A percentile compares a stretch with the other conserved stretches of the same genome.
Evolutionary conservation across 2,797 vertebrate species (phyloP).

Genomic region (Platyrinchus mystaceus): DNA sequence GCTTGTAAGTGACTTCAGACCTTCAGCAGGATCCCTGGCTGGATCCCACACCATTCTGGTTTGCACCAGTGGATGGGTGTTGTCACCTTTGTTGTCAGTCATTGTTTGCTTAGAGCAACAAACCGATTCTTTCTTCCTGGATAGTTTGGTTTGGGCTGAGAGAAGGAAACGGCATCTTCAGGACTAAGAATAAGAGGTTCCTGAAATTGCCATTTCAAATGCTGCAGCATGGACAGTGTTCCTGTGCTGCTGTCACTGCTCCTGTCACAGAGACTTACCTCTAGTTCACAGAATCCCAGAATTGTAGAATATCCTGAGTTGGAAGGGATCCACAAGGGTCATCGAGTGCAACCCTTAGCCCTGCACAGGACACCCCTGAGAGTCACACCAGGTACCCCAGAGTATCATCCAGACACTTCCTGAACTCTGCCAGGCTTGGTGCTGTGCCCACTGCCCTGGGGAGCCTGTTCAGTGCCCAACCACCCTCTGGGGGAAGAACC

Average conservation of each 20-base stretch:
- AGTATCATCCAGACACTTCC: neutral
- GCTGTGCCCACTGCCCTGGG: neutral
- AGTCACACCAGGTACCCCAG: neutral
- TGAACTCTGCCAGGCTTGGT: neutral
- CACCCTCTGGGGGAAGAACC: neutral
- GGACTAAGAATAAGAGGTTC: neutral
- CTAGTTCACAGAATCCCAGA: neutral
- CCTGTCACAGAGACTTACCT: neutral
- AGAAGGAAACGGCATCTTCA: neutral
- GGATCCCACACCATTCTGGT: too few relatives aligned
- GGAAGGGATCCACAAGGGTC: neutral
- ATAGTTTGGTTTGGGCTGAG: neutral
- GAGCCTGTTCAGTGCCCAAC: neutral
- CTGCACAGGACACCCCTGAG: neutral
- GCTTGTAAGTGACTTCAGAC: rapidly evolving
- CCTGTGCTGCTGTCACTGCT: neutral
- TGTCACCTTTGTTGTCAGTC: rapidly evolving
- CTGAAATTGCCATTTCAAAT: neutral
- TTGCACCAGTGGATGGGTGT: too few relatives aligned
- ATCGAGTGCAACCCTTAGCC: neutral
- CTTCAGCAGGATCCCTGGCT: neutral
- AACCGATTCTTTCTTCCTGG: neutral
- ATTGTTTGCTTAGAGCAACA: neutral
- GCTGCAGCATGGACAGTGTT: rapidly evolving
- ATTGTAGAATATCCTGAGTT: neutral